Evolutionary conservation across 2,113 vertebrate species (phyloP).

Genomic region (Ploceus nigricollis): DNA sequence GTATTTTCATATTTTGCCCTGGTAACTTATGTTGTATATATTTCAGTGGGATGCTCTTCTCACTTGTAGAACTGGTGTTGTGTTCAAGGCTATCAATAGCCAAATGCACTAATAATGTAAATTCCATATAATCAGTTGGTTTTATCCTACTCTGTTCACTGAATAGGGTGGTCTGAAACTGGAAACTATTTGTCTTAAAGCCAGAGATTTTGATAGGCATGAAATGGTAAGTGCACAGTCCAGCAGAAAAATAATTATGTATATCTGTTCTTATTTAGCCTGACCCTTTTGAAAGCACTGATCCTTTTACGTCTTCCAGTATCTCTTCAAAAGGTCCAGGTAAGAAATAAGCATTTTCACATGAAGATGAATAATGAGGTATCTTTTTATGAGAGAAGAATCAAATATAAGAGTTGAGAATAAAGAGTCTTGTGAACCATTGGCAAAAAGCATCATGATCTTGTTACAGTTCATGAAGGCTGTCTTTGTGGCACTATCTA

Average conservation of each 20-base stretch:
- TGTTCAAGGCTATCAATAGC: neutral
- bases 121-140: neutral
- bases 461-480: neutral
- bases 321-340: slow-evolving; percentile 88
- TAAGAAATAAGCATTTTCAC: slow-evolving; percentile 58
- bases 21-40: neutral
- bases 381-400: neutral
- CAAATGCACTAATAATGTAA: neutral
- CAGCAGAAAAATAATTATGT: neutral
- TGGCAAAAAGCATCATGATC: neutral
- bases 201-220: neutral
- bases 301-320: slow-evolving; percentile 86
- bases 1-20: neutral
- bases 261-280: slow-evolving; percentile 64
- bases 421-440: neutral
- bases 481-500: neutral
- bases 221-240: neutral
- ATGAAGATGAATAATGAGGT: neutral
- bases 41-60: neutral
- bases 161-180: neutral
- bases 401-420: neutral
- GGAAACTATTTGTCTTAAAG: neutral
- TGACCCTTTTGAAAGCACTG: slow-evolving; percentile 83
- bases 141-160: neutral
- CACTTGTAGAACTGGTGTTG: neutral